Evolutionary conservation across 2,113 vertebrate genomes (phyloP).

Genomic region (Zosterops hypoxanthus): DNA sequence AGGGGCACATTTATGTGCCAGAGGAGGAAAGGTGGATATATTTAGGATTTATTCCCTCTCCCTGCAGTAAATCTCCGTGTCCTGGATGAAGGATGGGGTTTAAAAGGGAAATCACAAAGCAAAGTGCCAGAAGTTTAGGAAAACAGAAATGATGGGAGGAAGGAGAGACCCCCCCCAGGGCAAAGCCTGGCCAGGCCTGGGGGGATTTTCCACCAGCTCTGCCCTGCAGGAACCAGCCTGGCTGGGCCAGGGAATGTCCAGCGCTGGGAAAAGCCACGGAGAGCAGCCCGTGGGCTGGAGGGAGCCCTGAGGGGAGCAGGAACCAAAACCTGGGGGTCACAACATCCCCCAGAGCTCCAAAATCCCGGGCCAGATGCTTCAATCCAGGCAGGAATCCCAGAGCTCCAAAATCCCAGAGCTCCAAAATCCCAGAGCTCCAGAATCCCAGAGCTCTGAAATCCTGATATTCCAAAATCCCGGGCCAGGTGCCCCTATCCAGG

Average conservation of each 20-base stretch:
- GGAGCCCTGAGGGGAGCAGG: neutral
- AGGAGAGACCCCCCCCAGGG: neutral
- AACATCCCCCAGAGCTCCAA: neutral
- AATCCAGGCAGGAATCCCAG: too few relatives aligned
- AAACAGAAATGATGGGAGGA: neutral
- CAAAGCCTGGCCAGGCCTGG: fast-evolving
- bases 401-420: too few relatives aligned
- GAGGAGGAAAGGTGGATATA: neutral
- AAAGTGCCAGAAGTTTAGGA: neutral
- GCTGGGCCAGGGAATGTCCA: neutral
- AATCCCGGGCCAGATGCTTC: fast-evolving
- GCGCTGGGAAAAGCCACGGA: neutral
- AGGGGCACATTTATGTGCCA: fast-evolving
- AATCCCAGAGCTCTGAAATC: too few relatives aligned
- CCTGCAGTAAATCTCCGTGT: neutral
- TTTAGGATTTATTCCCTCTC: neutral
- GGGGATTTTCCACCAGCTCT: neutral
- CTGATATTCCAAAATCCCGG: too few relatives aligned
- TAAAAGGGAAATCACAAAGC: neutral
- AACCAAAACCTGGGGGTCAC: fast-evolving
- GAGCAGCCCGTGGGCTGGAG: too few relatives aligned
- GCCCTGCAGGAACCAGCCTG: neutral
- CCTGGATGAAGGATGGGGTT: neutral
- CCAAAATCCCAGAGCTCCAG: too few relatives aligned
- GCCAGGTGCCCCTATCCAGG: neutral